Conservation (phyloP, 2,888 invertebrate genomes). For the Pseudoips prasinana region DNA sequence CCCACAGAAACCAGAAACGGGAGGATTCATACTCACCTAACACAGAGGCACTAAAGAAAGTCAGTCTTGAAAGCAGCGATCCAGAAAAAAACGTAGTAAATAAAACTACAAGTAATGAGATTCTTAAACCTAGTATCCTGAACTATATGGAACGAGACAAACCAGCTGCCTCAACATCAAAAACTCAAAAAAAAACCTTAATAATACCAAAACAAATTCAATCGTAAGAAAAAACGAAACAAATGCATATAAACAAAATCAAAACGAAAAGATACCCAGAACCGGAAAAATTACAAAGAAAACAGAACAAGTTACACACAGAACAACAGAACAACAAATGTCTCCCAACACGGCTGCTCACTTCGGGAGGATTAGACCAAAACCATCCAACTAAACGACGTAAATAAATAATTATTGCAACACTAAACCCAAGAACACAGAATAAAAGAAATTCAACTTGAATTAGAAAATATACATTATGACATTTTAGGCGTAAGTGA, state of each 20-base stretch:
- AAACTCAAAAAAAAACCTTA: too few relatives aligned
- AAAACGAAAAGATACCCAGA: background rate
- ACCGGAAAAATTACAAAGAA: background rate
- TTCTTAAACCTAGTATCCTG: background rate
- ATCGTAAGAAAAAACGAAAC: too few relatives aligned
- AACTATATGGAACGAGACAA: too few relatives aligned
- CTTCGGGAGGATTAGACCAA: slow-evolving; percentile 9
- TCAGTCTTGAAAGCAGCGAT: too few relatives aligned
- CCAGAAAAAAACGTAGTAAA: background rate
- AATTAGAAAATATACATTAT: slow-evolving; percentile 2
- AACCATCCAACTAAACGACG: slow-evolving; percentile 3
- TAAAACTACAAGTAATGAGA: background rate
- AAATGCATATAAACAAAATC: too few relatives aligned
- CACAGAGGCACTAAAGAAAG: background rate
- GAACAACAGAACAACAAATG: background rate
- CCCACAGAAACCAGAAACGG: background rate
- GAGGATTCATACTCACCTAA: background rate
- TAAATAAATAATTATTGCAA: background rate
- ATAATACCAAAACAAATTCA: too few relatives aligned
- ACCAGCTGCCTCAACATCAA: too few relatives aligned
- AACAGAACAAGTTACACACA: background rate
- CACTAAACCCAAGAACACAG: slow-evolving; percentile 6
- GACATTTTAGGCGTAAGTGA: slow-evolving; percentile 7
- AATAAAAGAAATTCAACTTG: slow-evolving; percentile 5
- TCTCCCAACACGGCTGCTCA: slow-evolving; percentile 11